Evolutionary conservation across 1,140 invertebrate species (phyloP).

Genomic region (Formica selysi): DNA sequence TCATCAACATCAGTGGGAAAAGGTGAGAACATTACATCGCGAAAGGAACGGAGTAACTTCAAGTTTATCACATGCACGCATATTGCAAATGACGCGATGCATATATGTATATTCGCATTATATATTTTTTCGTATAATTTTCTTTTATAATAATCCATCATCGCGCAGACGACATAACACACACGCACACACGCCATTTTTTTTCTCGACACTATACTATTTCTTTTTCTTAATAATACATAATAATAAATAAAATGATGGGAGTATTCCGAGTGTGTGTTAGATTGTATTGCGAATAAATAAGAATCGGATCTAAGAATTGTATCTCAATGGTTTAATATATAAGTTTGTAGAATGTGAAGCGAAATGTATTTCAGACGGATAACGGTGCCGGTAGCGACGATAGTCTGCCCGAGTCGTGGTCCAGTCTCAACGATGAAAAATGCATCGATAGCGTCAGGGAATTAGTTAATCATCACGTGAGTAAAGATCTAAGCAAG

Average conservation of each 20-base stretch:
- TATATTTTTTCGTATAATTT: constrained; percentile 28
- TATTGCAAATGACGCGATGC: neutral
- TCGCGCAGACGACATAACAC: neutral
- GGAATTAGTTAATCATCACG: constrained; percentile 89
- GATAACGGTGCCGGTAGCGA: constrained; percentile 82
- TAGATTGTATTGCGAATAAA: neutral
- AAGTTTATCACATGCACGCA: constrained; percentile 42
- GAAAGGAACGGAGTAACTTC: constrained; percentile 11
- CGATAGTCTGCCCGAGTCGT: constrained; percentile 83
- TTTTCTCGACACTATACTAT: neutral
- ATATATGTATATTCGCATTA: constrained; percentile 11
- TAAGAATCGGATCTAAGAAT: neutral
- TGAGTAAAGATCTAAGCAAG: constrained; percentile 81
- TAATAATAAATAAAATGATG: constrained; percentile 11
- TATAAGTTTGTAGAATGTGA: constrained; percentile 38
- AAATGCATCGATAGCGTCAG: constrained; percentile 87
- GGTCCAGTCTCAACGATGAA: constrained; percentile 86
- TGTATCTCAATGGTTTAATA: neutral
- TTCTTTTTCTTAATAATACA: neutral
- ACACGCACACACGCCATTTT: too few species aligned
- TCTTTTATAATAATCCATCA: constrained; percentile 14
- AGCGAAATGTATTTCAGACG: constrained; percentile 81
- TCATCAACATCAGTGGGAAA: constrained; percentile 78
- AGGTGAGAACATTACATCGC: constrained; percentile 80
- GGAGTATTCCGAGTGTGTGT: neutral